phyloP scores from a whole-genome alignment of 2,888 invertebrate species.

The Tinea pellionella region DNA sequence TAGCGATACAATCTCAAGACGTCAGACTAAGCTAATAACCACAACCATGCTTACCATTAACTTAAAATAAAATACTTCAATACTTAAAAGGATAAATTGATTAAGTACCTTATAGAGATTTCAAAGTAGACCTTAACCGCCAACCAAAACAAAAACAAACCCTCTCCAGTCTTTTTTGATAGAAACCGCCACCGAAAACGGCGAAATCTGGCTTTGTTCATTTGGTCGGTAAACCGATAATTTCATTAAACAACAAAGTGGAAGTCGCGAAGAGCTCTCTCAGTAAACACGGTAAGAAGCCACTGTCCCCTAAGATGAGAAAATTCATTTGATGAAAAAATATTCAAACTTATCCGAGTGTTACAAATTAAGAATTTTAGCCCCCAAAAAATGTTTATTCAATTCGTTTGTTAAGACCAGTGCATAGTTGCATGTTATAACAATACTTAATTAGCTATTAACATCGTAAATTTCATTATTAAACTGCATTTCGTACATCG shows the following conservation, averaged over 20 bases:
- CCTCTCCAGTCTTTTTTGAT: constrained; percentile 49
- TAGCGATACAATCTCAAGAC: too few species aligned
- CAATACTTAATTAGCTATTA: background rate
- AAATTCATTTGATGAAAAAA: constrained; percentile 64
- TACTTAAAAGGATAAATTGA: background rate
- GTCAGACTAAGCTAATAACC: too few species aligned
- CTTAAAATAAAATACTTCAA: too few species aligned
- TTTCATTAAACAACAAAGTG: constrained; percentile 70
- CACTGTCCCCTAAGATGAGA: constrained; percentile 65
- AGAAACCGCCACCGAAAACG: constrained; percentile 34
- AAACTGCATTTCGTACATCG: background rate
- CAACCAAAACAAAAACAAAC: constrained; percentile 53
- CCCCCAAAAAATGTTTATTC: constrained; percentile 26
- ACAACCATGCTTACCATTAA: too few species aligned
- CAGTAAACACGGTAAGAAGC: constrained; percentile 66
- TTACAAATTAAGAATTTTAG: constrained; percentile 38
- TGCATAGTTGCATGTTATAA: background rate
- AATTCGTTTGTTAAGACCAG: constrained; percentile 17
- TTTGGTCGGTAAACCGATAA: constrained; percentile 70
- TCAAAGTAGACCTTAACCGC: constrained; percentile 56
- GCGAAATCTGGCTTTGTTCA: constrained; percentile 69
- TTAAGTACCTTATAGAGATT: constrained; percentile 25
- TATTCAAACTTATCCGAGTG: constrained; percentile 41
- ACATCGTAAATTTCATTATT: background rate
- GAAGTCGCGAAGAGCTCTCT: constrained; percentile 47